A percentile compares a stretch with the other conserved stretches of the same genome.
Evolutionary conservation across 2,888 invertebrate genomes (phyloP).

Genomic region (Bugulina stolonifera): DNA sequence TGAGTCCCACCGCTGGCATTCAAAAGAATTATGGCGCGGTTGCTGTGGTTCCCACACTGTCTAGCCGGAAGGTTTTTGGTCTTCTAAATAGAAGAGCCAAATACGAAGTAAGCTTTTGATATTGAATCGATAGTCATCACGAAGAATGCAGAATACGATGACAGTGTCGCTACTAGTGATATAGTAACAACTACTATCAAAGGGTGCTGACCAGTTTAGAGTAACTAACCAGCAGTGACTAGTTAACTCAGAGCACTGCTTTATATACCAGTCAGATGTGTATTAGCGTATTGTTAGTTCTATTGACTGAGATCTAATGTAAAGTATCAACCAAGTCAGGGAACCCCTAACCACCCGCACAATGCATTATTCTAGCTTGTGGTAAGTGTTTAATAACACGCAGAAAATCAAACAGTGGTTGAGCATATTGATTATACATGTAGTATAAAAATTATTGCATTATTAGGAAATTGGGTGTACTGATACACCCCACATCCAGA

Average conservation of each 20-base stretch:
- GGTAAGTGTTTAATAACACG: too few species aligned
- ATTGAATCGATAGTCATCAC: not conserved
- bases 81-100: constrained; percentile 24
- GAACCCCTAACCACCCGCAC: too few species aligned
- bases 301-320: too few species aligned
- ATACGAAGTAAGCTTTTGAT: constrained; percentile 10
- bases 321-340: too few species aligned
- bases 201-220: constrained; percentile 22
- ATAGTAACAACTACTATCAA: not conserved
- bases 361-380: too few species aligned
- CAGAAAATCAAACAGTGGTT: too few species aligned
- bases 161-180: not conserved
- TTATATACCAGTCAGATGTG: not conserved
- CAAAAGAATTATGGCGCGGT: constrained; percentile 23
- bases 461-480: too few species aligned
- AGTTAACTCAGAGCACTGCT: not conserved
- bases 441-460: too few species aligned
- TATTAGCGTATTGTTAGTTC: too few species aligned
- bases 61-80: constrained; percentile 19
- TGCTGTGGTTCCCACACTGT: constrained; percentile 17
- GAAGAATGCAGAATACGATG: constrained; percentile 24
- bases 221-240: constrained; percentile 1
- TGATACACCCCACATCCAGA: too few species aligned
- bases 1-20: constrained; percentile 25
- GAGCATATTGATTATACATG: too few species aligned